Percentiles rank a stretch among this genome's conserved stretches.
Conservation (phyloP, 2,113 vertebrate species). For the Platanista minor region DNA sequence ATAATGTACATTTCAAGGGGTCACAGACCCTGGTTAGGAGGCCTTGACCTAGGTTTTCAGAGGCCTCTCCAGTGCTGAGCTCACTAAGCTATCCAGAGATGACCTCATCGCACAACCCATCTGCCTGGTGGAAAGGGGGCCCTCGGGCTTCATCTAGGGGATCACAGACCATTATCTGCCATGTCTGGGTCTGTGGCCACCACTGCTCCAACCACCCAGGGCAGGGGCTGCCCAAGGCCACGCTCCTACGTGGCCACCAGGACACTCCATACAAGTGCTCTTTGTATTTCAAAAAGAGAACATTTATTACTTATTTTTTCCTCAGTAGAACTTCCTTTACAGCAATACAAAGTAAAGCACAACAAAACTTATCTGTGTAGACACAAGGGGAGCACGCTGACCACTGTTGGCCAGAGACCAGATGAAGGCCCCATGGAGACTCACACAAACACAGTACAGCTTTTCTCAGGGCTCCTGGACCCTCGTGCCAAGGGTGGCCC, state of each 20-base stretch:
- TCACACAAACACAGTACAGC: neutral
- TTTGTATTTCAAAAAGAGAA: conserved; percentile 17
- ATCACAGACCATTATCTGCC: neutral
- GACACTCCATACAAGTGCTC: neutral
- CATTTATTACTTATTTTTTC: conserved; percentile 44
- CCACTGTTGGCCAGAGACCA: neutral
- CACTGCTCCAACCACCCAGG: neutral
- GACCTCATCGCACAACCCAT: neutral
- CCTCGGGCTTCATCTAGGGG: neutral
- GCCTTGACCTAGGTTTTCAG: neutral
- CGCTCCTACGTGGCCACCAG: accelerated
- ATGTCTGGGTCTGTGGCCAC: neutral
- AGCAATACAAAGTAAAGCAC: conserved; percentile 1
- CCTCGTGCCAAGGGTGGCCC: neutral
- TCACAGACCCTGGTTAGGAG: neutral
- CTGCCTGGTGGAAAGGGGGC: neutral
- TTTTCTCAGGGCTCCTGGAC: neutral
- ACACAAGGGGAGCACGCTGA: neutral
- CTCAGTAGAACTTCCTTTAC: conserved; percentile 10
- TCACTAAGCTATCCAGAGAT: neutral
- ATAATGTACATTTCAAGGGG: accelerated
- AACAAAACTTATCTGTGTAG: neutral
- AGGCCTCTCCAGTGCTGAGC: neutral
- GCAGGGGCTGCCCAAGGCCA: accelerated
- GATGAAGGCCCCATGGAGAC: neutral